Base-by-base conservation (phyloP, 2,888 invertebrate genomes). In the Agrochola circellaris region DNA sequence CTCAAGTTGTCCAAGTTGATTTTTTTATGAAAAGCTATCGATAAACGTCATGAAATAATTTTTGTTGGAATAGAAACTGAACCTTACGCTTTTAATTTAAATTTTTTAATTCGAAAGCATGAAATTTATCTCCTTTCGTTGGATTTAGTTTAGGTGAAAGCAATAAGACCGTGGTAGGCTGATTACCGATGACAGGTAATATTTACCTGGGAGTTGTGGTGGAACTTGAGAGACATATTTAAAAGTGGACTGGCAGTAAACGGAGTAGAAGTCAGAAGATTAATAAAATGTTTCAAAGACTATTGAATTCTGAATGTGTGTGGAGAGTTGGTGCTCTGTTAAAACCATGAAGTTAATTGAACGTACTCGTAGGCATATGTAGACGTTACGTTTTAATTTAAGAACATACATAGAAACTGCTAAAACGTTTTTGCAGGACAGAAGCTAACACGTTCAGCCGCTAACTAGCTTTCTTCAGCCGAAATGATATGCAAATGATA, bases 401-500 rank as follows among this genome's bases (percentile, higher is more conserved):
- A 38, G 38, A 7, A 51, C 1, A 6, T 20, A 9, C 23, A n/a
- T n/a, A 54, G 2, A 77, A n/a, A 61, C 20, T 5, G 23, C 9
- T 6, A 11, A 48, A 58, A 23, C 26, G 4, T 11, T 23, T 15
- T 1, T 48, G 6, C 17, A 23, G 20, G 17, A 1, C 34, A 45
- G 17, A 34, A 54, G 2, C 11, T 77, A 17, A 69, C 15, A 34
- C 13, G 23, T 23, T 51, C 9, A 48, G 45, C 15, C 20, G 9
- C 15, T 79, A 64, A 8, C 30, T 68, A 51, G 23, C 15, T 34
- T 45, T 58, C 23, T 45, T 34, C 11, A 26, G 0, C 17, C n/a
- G 13, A 34, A 83, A 68, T 30, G 15, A 61, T 56, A 81, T 48
- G 54, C 45, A 85, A 80, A 85, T 73, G 8, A 38, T 26, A 48